phyloP scores from a whole-genome alignment of 2,113 vertebrate genomes.

The Colaptes auratus region DNA sequence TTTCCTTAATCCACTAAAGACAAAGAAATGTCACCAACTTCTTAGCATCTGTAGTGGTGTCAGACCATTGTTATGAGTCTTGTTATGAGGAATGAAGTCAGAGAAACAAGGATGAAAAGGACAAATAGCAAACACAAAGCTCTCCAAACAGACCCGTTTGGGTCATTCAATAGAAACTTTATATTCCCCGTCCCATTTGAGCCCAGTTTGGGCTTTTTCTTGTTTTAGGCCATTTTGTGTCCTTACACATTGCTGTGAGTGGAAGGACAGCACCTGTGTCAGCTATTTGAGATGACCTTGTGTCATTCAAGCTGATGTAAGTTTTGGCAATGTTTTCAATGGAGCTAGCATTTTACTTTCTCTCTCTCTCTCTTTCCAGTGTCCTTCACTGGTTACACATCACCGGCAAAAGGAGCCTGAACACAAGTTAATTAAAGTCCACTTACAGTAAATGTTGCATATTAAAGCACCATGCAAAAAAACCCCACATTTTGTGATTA shows the following conservation, averaged over 20 bases:
- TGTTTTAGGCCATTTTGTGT: not conserved
- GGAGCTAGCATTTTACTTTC: not conserved
- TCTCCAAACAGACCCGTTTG: not conserved
- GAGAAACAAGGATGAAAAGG: not conserved
- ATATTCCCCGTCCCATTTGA: not conserved
- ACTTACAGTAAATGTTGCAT: not conserved
- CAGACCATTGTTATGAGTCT: not conserved
- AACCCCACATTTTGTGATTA: not conserved
- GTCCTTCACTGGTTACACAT: not conserved
- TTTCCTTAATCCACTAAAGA: not conserved
- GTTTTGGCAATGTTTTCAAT: not conserved
- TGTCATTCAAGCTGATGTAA: not conserved
- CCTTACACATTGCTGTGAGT: not conserved
- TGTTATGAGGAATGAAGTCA: not conserved
- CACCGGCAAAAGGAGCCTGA: not conserved
- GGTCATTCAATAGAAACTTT: not conserved
- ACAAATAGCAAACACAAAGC: not conserved
- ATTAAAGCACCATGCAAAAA: not conserved
- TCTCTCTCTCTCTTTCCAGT: not conserved
- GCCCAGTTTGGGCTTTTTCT: not conserved
- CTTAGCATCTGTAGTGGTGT: not conserved
- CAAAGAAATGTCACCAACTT: not conserved
- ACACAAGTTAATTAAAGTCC: not conserved
- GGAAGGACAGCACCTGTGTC: not conserved
- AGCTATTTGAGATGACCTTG: not conserved